Base-by-base conservation (phyloP, 2,888 invertebrate species). In the Crossocerus cetratus region DNA sequence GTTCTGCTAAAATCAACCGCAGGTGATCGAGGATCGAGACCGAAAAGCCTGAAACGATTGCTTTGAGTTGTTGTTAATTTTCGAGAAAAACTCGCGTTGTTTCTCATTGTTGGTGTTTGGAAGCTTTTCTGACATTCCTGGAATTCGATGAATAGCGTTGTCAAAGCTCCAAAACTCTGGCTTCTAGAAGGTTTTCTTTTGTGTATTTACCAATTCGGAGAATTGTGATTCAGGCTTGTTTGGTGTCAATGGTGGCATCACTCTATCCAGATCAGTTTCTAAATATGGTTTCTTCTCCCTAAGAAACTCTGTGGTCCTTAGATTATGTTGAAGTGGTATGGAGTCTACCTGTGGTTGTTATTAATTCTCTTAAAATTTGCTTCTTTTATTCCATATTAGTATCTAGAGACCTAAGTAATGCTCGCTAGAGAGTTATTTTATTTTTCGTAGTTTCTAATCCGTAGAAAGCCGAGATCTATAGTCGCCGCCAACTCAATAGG, bases 21-120 rank as follows among this genome's bases (percentile, higher is more conserved):
- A n/a, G 89, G 89, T 11, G 89, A 89, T 77, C 89, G 81, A 4
- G 89, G 89, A 73, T 89, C 89, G 1, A 83, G 32, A 20, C 76
- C 81, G 3, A 83, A 66, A 20, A 75, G 44, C 11, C 74, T 70
- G 3, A 74, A 69, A 18, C 79, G 74, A 44, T 74, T 78, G 1
- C 62, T 62, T 18, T 74, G 63, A 14, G 71, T 65, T 3, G 72
- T 61, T 2, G 77, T 69, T 32, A 79, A 22, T 68, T 22, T 11
- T 5, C 72, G 74, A 42, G 63, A 44, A 18, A 3, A 20, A 2
- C 63, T 71, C 20, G 23, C n/a, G 0, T 57, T 16, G 14, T 42
- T 61, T 49, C 49, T 4, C 2, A 62, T 32, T 22, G 61, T 58
- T 2, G 80, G 74, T 14, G 74, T 78, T 4, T 42, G 70, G 61